Conservation (phyloP, 2,113 vertebrate genomes). For the Phrynosoma platyrhinos region DNA sequence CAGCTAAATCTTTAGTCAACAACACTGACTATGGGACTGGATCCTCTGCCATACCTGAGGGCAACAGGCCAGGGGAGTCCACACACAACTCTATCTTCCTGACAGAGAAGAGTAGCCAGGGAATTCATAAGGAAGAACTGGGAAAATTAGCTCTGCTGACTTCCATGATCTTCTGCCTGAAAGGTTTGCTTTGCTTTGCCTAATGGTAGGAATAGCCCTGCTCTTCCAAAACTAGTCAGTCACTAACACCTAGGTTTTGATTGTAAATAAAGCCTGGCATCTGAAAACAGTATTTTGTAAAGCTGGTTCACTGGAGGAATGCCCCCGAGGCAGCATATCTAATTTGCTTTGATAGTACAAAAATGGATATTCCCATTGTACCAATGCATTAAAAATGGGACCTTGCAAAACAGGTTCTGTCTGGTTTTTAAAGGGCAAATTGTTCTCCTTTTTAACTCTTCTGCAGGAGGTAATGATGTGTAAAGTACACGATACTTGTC, state of each 20-base stretch:
- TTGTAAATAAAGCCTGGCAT: not conserved
- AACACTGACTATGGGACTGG: too few species aligned
- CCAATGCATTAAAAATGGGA: not conserved
- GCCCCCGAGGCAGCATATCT: not conserved
- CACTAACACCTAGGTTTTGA: too few species aligned
- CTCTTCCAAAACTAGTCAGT: too few species aligned
- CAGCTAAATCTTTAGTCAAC: too few species aligned
- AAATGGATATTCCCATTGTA: not conserved
- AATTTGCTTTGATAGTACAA: not conserved
- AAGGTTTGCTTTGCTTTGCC: too few species aligned
- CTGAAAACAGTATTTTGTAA: constrained; percentile 12
- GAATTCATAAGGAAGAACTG: too few species aligned
- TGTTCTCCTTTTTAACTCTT: constrained; percentile 27
- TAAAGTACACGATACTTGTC: not conserved
- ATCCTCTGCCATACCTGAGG: too few species aligned
- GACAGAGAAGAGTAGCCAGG: too few species aligned
- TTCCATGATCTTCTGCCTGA: too few species aligned
- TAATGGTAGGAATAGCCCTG: too few species aligned
- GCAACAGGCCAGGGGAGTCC: too few species aligned
- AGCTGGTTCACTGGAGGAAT: not conserved
- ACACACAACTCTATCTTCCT: not conserved
- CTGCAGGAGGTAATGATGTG: constrained; percentile 24
- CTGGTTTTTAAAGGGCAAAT: constrained; percentile 10
- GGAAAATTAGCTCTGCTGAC: too few species aligned
- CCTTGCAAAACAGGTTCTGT: not conserved